These are phyloP conservation scores for Brachionus paranguensis DNA, from an alignment of 1,140 invertebrate genomes.

Conservation along the genomic window DNA sequence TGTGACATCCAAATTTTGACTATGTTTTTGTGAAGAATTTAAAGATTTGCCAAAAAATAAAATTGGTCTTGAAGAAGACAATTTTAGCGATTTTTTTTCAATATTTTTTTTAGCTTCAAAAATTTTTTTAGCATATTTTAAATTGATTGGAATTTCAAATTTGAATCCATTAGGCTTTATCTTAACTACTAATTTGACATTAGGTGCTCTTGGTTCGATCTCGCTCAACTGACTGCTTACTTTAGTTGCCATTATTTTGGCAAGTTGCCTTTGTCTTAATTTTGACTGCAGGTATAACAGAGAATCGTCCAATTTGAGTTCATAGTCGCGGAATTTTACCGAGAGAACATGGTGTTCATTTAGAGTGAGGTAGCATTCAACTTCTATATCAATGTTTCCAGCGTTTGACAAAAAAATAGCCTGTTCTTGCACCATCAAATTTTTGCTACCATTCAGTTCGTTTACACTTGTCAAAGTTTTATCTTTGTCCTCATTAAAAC, in stretches of 20 bases:
- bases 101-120: neutral
- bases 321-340: neutral
- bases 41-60: conserved; percentile 10
- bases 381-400: conserved; percentile 22
- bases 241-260: neutral
- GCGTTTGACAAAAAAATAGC: conserved; percentile 1
- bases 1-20: neutral
- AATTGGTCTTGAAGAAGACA: neutral
- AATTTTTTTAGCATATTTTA: conserved; percentile 3
- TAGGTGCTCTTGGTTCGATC: neutral
- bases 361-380: neutral
- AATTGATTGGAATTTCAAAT: conserved; percentile 8
- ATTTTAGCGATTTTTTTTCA: neutral
- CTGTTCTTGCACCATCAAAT: neutral
- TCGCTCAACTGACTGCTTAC: neutral
- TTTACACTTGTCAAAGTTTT: neutral
- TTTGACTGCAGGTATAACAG: neutral
- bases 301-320: conserved; percentile 14
- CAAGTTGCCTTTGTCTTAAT: neutral
- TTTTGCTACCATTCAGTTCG: neutral
- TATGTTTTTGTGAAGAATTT: neutral
- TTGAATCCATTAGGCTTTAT: conserved; percentile 33
- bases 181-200: neutral
- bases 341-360: neutral
- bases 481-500: neutral